Percentiles rank a stretch among this genome's conserved stretches.
Evolutionary conservation across 2,888 invertebrate genomes (phyloP).

Genomic region (Junonia oenone): DNA sequence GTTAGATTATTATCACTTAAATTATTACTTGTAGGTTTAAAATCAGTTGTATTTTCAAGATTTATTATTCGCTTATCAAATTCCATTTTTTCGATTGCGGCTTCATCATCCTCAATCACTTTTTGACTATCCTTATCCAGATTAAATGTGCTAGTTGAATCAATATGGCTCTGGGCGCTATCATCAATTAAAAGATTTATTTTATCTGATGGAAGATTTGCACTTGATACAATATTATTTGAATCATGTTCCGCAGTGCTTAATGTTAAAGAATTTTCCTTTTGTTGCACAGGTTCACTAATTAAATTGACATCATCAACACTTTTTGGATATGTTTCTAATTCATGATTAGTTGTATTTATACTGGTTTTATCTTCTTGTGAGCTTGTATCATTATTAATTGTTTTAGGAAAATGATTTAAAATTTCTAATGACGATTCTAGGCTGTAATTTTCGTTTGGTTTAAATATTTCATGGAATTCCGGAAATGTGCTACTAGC

Average conservation of each 20-base stretch:
- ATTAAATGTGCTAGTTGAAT: not conserved
- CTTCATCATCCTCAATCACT: not conserved
- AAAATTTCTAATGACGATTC: not conserved
- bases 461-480: not conserved
- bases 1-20: constrained; percentile 11
- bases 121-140: not conserved
- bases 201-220: not conserved
- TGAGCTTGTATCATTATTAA: not conserved
- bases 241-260: not conserved
- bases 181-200: not conserved
- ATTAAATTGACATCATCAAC: not conserved
- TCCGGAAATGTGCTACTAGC: not conserved
- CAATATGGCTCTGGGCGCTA: not conserved
- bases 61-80: not conserved
- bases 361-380: not conserved
- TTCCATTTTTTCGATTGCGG: not conserved
- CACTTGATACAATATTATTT: not conserved
- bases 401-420: not conserved
- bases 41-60: constrained; percentile 11
- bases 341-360: not conserved
- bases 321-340: not conserved
- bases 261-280: not conserved
- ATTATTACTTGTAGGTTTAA: constrained; percentile 13
- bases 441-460: not conserved
- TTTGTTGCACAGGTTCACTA: not conserved